Evolutionary conservation across 1,140 invertebrate genomes (phyloP).

Genomic region (Tyrophagus putrescentiae): DNA sequence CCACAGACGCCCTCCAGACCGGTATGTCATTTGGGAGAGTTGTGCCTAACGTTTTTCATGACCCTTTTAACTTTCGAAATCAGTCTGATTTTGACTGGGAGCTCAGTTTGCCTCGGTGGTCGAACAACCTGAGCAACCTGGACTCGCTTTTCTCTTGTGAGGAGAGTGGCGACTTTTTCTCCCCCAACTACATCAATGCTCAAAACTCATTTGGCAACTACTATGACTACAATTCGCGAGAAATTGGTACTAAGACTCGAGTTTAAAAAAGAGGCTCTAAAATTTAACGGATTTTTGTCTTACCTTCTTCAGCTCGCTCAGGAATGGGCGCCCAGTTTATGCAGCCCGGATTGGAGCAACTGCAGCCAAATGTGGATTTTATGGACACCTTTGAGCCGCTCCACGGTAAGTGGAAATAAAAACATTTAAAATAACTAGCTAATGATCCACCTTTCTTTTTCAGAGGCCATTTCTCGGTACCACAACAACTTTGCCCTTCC

Average conservation of each 20-base stretch:
- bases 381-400: slow-evolving; percentile 48
- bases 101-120: slow-evolving; percentile 2
- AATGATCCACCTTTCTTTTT: slow-evolving; percentile 13
- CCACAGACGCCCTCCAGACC: slow-evolving; percentile 8
- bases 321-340: slow-evolving; percentile 80
- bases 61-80: neutral
- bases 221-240: slow-evolving; percentile 77
- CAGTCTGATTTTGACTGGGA: slow-evolving; percentile 13
- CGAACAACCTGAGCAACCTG: neutral
- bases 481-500: slow-evolving; percentile 17
- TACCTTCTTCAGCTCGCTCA: slow-evolving; percentile 38
- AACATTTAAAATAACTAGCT: too few species aligned
- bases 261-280: neutral
- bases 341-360: slow-evolving; percentile 85
- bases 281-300: slow-evolving; percentile 3
- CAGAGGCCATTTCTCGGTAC: slow-evolving; percentile 11
- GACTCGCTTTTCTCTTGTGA: neutral
- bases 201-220: neutral
- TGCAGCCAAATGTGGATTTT: slow-evolving; percentile 92
- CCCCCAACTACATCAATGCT: neutral
- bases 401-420: too few species aligned
- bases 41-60: neutral
- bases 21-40: slow-evolving; percentile 2
- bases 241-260: slow-evolving; percentile 57
- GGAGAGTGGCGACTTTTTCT: neutral